Base-by-base conservation (phyloP, 2,113 vertebrate species). In the Cyrtonyx montezumae region DNA sequence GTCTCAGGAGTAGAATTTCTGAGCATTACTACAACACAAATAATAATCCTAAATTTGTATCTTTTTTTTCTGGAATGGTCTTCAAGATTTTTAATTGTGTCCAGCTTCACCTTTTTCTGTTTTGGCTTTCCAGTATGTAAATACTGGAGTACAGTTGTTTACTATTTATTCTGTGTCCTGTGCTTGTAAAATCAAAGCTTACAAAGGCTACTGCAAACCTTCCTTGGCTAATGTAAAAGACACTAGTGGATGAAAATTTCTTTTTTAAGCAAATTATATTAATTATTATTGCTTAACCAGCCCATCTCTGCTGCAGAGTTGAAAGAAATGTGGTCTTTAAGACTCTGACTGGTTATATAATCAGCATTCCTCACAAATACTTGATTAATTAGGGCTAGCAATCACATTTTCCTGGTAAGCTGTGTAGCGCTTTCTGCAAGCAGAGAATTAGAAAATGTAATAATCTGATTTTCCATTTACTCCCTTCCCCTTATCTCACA, bases 351-450 rank as follows among this genome's bases (percentile, higher is more conserved):
- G 65, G 37, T 95, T 94, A 90, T 63, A 70, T 74, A 95, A 95
- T 83, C 90, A 85, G 25, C 61, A 85, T 80, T 90, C 65, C 68
- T 91, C 43, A 62, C 55, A 96, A 94, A 95, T 91, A 91, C 84
- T 95, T 91, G 77, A 93, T 40, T 84, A 62, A 71, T 92, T 91
- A 87, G 81, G 65, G 43, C 67, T 91, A 82, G 58, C 43, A 91
- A 91, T 92, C 84, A 76, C 43, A 76, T 84, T 95, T 96, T 95
- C 79, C 88, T 93, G 88, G 91, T 88, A 93, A 87, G 42, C 43
- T 69, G 46, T 87, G 32, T 46, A 83, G 30, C 36, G 63, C 32
- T 90, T 79, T 68, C 76, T 88, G 76, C 79, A 94, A 87, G 91
- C 8, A 77, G 51, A 82, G 51, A 94, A 76, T 26, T 73, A 84